These are phyloP conservation scores for Pocota personata DNA, from an alignment of 2,888 invertebrate species.

Conservation along the genomic window DNA sequence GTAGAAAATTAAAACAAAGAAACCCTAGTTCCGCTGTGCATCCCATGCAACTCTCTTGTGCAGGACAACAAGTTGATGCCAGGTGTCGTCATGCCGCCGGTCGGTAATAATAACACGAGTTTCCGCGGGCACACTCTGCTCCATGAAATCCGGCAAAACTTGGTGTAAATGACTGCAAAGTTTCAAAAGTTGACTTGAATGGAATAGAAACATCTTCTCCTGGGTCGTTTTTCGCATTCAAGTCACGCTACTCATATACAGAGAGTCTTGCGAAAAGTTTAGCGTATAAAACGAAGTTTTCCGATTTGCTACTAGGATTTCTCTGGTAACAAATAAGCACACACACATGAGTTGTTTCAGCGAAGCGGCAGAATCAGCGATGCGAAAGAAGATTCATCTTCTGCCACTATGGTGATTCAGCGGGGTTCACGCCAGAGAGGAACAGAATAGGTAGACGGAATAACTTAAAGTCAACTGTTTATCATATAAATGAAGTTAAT, in stretches of 20 bases:
- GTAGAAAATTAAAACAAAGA: background rate
- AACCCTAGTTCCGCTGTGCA: background rate
- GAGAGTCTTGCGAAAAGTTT: slow-evolving; percentile 57
- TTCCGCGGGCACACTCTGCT: background rate
- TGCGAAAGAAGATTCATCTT: slow-evolving; percentile 43
- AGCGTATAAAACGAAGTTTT: slow-evolving; percentile 58
- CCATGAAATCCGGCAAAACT: slow-evolving; percentile 29
- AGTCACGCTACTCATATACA: slow-evolving; percentile 53
- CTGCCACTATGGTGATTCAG: background rate
- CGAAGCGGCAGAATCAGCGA: background rate
- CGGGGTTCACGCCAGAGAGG: background rate
- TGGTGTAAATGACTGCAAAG: slow-evolving; percentile 52
- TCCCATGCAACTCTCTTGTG: background rate
- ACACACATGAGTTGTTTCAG: background rate
- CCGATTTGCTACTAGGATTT: slow-evolving; percentile 55
- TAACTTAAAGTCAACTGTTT: slow-evolving; percentile 71
- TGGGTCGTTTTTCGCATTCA: slow-evolving; percentile 42
- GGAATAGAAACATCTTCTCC: slow-evolving; percentile 31
- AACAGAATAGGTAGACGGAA: slow-evolving; percentile 8
- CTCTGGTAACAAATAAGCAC: background rate
- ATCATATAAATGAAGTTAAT: slow-evolving; percentile 74
- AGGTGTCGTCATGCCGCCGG: background rate
- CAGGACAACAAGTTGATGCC: background rate
- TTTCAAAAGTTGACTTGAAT: slow-evolving; percentile 52
- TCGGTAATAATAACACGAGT: background rate